phyloP scores from a whole-genome alignment of 2,888 invertebrate genomes.

The Corbicula japonica region DNA sequence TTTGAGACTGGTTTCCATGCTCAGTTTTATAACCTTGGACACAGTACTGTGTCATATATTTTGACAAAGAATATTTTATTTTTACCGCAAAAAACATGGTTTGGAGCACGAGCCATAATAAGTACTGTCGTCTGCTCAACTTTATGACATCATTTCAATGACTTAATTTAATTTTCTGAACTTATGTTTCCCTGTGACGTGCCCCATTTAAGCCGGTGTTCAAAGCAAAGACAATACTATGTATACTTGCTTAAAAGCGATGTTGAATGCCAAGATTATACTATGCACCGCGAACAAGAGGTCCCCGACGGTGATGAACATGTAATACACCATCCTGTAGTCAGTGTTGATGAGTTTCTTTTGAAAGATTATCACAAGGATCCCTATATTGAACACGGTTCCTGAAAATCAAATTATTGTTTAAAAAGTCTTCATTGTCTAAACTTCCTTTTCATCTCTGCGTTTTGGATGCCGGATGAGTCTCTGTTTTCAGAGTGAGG shows the following conservation, averaged over 20 bases:
- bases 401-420: too few species aligned
- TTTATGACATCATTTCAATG: not conserved
- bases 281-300: constrained; percentile 47
- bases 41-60: too few species aligned
- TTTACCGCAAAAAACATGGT: not conserved
- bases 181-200: not conserved
- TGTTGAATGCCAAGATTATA: constrained; percentile 37
- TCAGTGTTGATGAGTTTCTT: constrained; percentile 35
- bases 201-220: not conserved
- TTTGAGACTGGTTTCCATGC: too few species aligned
- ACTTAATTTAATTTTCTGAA: not conserved
- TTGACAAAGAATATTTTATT: not conserved
- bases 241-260: constrained; percentile 40
- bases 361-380: constrained; percentile 30
- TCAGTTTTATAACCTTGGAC: too few species aligned
- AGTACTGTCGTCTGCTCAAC: not conserved
- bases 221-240: not conserved
- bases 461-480: too few species aligned
- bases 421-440: too few species aligned
- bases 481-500: too few species aligned
- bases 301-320: constrained; percentile 51
- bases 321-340: constrained; percentile 49
- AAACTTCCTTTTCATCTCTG: too few species aligned
- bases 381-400: constrained; percentile 36
- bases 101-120: not conserved